A percentile compares a stretch with the other conserved stretches of the same genome.
Conservation (phyloP, 2,888 invertebrate species). For the Cotesia congregata region DNA sequence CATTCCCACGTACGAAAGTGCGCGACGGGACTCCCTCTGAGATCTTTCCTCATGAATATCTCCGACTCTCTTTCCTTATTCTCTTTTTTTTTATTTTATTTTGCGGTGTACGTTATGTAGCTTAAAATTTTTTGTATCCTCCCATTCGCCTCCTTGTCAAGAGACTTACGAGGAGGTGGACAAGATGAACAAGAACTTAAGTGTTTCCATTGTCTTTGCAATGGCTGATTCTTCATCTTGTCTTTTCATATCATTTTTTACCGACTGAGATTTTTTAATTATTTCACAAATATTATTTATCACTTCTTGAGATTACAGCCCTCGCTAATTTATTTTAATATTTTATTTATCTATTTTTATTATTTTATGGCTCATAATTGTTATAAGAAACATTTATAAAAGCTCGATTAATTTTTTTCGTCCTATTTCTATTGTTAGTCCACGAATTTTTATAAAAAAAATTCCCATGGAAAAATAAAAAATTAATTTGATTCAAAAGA, state of each 20-base stretch:
- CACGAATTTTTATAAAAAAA: too few species aligned
- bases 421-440: too few species aligned
- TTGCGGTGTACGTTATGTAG: background rate
- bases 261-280: background rate
- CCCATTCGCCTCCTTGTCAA: constrained; percentile 36
- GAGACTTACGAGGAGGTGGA: constrained; percentile 43
- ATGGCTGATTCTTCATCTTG: constrained; percentile 19
- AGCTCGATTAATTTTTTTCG: too few species aligned
- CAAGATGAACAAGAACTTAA: constrained; percentile 30
- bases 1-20: constrained; percentile 51
- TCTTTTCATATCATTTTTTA: background rate
- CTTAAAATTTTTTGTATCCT: constrained; percentile 25
- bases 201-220: constrained; percentile 40
- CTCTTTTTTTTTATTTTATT: constrained; percentile 39
- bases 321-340: background rate
- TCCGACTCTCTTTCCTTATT: constrained; percentile 32
- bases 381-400: too few species aligned
- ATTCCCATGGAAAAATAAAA: too few species aligned
- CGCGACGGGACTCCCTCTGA: constrained; percentile 40
- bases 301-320: background rate
- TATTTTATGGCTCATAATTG: too few species aligned
- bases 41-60: constrained; percentile 43
- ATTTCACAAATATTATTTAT: background rate
- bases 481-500: too few species aligned
- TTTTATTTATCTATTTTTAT: too few species aligned